Conservation (phyloP, 2,113 vertebrate genomes). For the Antechinus flavipes region DNA sequence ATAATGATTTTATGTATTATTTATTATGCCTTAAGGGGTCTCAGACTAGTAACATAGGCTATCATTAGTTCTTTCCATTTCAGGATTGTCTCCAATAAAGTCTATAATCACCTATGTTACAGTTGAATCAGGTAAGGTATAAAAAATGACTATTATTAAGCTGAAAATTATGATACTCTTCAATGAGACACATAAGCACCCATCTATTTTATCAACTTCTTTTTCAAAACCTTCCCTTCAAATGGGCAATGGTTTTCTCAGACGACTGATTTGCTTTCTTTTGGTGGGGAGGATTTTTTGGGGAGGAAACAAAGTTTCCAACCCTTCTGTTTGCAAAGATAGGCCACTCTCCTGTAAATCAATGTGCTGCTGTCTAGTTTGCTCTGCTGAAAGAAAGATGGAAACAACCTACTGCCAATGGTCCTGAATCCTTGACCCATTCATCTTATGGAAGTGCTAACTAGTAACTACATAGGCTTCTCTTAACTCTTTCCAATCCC, state of each 20-base stretch:
- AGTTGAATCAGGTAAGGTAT: slow-evolving; percentile 44
- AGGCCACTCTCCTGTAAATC: slow-evolving; percentile 71
- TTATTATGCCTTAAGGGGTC: slow-evolving; percentile 48
- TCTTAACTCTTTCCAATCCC: slow-evolving; percentile 41
- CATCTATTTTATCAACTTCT: slow-evolving; percentile 57
- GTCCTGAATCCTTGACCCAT: slow-evolving; percentile 45
- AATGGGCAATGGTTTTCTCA: slow-evolving; percentile 62
- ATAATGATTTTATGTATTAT: slow-evolving; percentile 60
- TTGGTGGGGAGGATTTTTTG: not conserved
- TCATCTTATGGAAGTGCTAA: slow-evolving; percentile 48
- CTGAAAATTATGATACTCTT: slow-evolving; percentile 60
- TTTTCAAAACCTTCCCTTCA: slow-evolving; percentile 70
- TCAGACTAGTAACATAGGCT: slow-evolving; percentile 32
- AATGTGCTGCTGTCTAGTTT: slow-evolving; percentile 66
- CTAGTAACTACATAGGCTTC: not conserved
- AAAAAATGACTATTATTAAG: slow-evolving; percentile 47
- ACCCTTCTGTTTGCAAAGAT: slow-evolving; percentile 70
- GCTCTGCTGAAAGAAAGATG: slow-evolving; percentile 58
- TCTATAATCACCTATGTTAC: slow-evolving; percentile 36
- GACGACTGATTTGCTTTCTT: slow-evolving; percentile 67
- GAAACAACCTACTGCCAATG: slow-evolving; percentile 58
- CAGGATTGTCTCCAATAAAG: slow-evolving; percentile 40
- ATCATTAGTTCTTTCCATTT: slow-evolving; percentile 45
- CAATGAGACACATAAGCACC: slow-evolving; percentile 48
- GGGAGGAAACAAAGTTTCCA: slow-evolving; percentile 62